Evolutionary conservation across 1,140 invertebrate genomes (phyloP).

Genomic region (Lordiphosa mommai): DNA sequence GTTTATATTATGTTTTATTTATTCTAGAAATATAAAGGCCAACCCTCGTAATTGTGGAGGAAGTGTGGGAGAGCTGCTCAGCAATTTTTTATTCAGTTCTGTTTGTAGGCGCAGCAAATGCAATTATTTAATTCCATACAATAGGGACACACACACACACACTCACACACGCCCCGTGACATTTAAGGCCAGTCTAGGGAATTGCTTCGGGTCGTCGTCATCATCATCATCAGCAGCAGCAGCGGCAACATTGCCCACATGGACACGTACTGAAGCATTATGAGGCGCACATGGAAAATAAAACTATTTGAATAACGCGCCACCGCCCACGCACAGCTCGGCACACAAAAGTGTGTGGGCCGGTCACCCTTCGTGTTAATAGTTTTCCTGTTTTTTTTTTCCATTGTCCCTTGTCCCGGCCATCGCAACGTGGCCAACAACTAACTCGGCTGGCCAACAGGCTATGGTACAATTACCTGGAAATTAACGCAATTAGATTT

Average conservation of each 20-base stretch:
- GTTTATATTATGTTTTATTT: too few relatives aligned
- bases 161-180: slow-evolving; percentile 23
- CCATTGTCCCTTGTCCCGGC: slow-evolving; percentile 53
- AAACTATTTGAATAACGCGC: slow-evolving; percentile 75
- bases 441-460: background rate
- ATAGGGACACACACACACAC: slow-evolving; percentile 23
- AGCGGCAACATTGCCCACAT: slow-evolving; percentile 30
- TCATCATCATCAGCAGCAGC: slow-evolving; percentile 37
- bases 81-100: slow-evolving; percentile 15
- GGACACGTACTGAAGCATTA: slow-evolving; percentile 33
- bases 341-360: slow-evolving; percentile 12
- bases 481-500: slow-evolving; percentile 69
- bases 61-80: background rate
- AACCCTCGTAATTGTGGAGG: background rate
- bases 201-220: slow-evolving; percentile 46
- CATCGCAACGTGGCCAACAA: slow-evolving; percentile 9
- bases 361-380: slow-evolving; percentile 53
- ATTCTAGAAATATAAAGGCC: background rate
- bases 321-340: slow-evolving; percentile 24
- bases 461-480: slow-evolving; percentile 54
- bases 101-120: slow-evolving; percentile 61
- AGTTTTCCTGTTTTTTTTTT: slow-evolving; percentile 49
- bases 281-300: slow-evolving; percentile 44
- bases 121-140: slow-evolving; percentile 67
- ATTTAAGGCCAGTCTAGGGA: slow-evolving; percentile 39